Base-by-base conservation (phyloP, 2,888 invertebrate species). In the Hyppa rectilinea region DNA sequence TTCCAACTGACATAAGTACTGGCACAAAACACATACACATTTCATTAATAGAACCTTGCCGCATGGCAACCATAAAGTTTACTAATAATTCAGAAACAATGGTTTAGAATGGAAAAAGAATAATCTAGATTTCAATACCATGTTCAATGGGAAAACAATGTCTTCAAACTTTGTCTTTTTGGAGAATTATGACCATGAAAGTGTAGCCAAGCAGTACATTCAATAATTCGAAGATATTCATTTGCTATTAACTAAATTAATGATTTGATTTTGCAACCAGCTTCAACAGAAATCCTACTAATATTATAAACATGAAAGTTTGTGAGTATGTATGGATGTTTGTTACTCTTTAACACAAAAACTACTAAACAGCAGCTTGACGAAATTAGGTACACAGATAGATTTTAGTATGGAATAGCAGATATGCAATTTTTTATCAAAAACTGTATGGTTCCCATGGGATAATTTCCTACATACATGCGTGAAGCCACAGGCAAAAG, bases 1-100 rank as follows among this genome's bases (percentile, higher is more conserved):
- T 26, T 26, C 20, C 2, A 29, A 52, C n/a, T 29, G 1, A 1
- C 5, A 9, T 26, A 31, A 31, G 10, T 38, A 38, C 7, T 47
- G n/a, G 23, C 9, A 64, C 14, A 65, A 38, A 40, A 38, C 20
- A 20, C 43, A 36, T 10, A 23, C 20, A 29, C 2, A n/a, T 68
- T 34, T 29, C 12, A 72, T 79, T 79, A 5, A 79, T 43, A 12
- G 20, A 66, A 73, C 53, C 34, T 10, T 43, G 34, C 23, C n/a
- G 1, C 31, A 52, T 73, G 4, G 73, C 40, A 47, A 73, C 40
- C 17, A n/a, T 17, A 52, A 10, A 53, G 52, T 79, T 79, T 73
- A 61, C 23, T 73, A 80, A 73, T 36, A 74, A 12, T 38, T 29
- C n/a, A 31, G 62, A 36, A 74, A 80, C 73, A 74, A 74, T 74